Evolutionary conservation across 2,113 vertebrate genomes (phyloP), one percentile per base, ranked within the genome.

Genomic region (Cygnus atratus): DNA sequence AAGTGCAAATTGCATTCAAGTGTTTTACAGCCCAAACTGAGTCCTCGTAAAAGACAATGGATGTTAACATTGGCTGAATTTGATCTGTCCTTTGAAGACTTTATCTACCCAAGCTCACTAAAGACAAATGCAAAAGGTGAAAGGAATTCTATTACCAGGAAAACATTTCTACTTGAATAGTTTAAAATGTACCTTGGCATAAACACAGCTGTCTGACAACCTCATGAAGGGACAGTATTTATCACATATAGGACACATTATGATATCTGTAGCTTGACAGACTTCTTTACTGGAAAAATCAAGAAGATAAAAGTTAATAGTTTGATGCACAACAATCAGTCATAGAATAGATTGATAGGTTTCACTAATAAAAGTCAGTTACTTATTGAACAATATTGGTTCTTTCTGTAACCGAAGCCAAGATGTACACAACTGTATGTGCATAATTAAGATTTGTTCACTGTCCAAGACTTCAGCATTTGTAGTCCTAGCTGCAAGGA

Each of bases 231-330:
- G 98, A 96, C 99, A 99, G 95, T 99, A 99, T 97, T 99, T 98
- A 96, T 99, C 99, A 96, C 99, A 99, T 91, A 99, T 98, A 88
- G 99, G 99, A 96, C 99, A 99, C 99, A 99, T 99, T 93, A 99
- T 98, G 96, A 99, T 98, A 78, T 99, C 98, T 76, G 98, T 98
- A 72, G 98, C 98, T 95, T 99, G 98, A 97, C 99, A 99, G 98
- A 99, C 98, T 98, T 99, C 99, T 98, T 99, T 99, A 98, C 99
- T 99, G 98, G 80, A 98, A 97, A 93, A 97, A 96, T 4, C 96
- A 96, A 97, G 96, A 79, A 93, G 37, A 87, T 25, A 87, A 94
- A 48, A 79, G 59, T 65, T 48, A 79, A 52, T 68, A 92, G n/a
- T 80, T 84, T 58, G 77, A 58, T 87, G 58, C 13, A 54, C 10